phyloP scores from a whole-genome alignment of 2,888 invertebrate genomes.

The Pristionchus japonicus region DNA sequence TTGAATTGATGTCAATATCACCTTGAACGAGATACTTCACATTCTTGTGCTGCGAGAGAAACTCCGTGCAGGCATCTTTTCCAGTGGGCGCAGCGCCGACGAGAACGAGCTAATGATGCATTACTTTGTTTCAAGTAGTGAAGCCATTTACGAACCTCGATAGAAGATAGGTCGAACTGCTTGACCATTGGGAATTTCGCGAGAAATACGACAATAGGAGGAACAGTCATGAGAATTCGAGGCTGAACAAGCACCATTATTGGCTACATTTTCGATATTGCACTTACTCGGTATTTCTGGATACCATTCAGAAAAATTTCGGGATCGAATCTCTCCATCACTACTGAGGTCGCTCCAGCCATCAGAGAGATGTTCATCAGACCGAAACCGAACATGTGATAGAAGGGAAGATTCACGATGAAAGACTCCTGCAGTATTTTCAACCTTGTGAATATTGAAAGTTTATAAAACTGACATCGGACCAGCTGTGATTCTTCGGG shows the following conservation, averaged over 20 bases:
- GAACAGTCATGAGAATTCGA: slow-evolving; percentile 83
- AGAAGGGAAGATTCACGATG: slow-evolving; percentile 68
- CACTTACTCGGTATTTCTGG: slow-evolving; percentile 59
- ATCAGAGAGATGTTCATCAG: slow-evolving; percentile 53
- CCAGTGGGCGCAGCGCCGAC: slow-evolving; percentile 67
- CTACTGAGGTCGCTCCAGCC: slow-evolving; percentile 65
- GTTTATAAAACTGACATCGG: background rate
- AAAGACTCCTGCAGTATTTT: slow-evolving; percentile 52
- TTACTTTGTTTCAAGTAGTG: too few species aligned
- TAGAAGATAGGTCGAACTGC: slow-evolving; percentile 84
- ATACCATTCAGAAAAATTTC: slow-evolving; percentile 60
- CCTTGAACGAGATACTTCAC: slow-evolving; percentile 50
- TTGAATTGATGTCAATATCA: slow-evolving; percentile 70
- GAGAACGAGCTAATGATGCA: slow-evolving; percentile 45
- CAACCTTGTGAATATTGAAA: background rate
- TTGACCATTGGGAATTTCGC: slow-evolving; percentile 82
- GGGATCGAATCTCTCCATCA: slow-evolving; percentile 66
- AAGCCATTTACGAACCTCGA: slow-evolving; percentile 76
- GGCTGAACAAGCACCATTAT: slow-evolving; percentile 77
- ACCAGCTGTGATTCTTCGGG: background rate
- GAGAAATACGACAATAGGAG: slow-evolving; percentile 86
- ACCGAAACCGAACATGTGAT: slow-evolving; percentile 71
- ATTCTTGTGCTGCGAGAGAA: slow-evolving; percentile 47
- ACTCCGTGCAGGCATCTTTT: slow-evolving; percentile 63
- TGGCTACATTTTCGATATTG: background rate